Base-by-base conservation (phyloP, 2,113 vertebrate species). In the Isichthys henryi region DNA sequence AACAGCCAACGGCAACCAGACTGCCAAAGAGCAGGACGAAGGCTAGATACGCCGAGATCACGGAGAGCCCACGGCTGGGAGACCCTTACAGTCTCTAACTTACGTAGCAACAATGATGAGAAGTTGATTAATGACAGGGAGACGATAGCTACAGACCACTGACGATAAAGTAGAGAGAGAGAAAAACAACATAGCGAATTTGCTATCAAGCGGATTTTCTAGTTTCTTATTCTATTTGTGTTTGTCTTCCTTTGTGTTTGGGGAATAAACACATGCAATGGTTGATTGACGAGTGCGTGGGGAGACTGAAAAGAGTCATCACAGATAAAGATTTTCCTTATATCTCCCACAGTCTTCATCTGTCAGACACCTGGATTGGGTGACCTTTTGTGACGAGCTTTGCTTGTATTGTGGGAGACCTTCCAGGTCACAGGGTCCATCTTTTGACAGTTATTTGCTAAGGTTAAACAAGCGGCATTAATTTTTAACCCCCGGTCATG, bases 381-480 rank as follows among this genome's bases (percentile, higher is more conserved):
- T 88, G 46, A 88, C 49, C 49, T 88, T 88, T 53, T 23, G 53
- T 31, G 31, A 19, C 7, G 50, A 11, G 82, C 31, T 5, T 17
- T 80, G 35, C 21, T 43, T 19, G 21, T 21, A 10, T 49, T 80
- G 62, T n/a, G 45, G 7, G 48, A 31, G 10, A 27, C 35, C 27
- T 52, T 84, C 31, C 52, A 45, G 35, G 50, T 58, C 74, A 15
- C 45, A 45, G 52, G 23, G n/a, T 83, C 35, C 50, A 17, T 80
- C 9, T 45, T n/a, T 89, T 58, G 17, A 10, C n/a, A 31, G 48
- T 23, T 89, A 56, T 89, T 89, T 83, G 49, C 88, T 43, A 52
- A 89, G 74, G 48, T 89, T 89, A 89, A 83, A 50, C 39, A 89
- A 82, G 46, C 48, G 35, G 43, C n/a, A 35, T 89, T 89, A 89